phyloP scores from a whole-genome alignment of 2,888 invertebrate species.

The Diarsia dahlii region DNA sequence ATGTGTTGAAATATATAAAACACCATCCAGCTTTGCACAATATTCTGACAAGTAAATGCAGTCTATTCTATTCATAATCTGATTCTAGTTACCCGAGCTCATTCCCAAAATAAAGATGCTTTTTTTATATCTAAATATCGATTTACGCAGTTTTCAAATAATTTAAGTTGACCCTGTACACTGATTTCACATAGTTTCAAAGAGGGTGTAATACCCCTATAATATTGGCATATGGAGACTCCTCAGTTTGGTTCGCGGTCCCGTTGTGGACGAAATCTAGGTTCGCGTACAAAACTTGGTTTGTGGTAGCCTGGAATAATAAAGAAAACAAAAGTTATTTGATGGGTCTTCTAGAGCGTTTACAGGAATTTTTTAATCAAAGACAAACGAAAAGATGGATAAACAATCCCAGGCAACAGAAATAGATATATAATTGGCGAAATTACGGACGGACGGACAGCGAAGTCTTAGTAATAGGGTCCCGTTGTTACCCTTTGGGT shows the following conservation, averaged over 20 bases:
- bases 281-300: conserved; percentile 24
- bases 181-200: background rate
- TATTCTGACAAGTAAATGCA: too few relatives aligned
- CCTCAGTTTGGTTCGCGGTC: background rate
- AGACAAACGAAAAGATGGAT: too few relatives aligned
- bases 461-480: too few relatives aligned
- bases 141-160: background rate
- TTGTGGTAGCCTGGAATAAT: conserved; percentile 9
- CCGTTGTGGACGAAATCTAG: background rate
- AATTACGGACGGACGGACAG: too few relatives aligned
- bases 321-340: background rate
- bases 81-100: background rate
- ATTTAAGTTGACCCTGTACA: background rate
- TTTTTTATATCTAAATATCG: background rate
- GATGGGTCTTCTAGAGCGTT: too few relatives aligned
- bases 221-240: conserved; percentile 19
- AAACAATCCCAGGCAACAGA: too few relatives aligned
- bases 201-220: conserved; percentile 6
- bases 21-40: too few relatives aligned
- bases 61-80: too few relatives aligned
- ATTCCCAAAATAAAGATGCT: background rate
- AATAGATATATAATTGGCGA: too few relatives aligned
- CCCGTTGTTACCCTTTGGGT: too few relatives aligned
- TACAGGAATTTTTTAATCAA: too few relatives aligned
- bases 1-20: too few relatives aligned